phyloP scores from a whole-genome alignment of 2,888 invertebrate species.

The Coremacera marginata region DNA sequence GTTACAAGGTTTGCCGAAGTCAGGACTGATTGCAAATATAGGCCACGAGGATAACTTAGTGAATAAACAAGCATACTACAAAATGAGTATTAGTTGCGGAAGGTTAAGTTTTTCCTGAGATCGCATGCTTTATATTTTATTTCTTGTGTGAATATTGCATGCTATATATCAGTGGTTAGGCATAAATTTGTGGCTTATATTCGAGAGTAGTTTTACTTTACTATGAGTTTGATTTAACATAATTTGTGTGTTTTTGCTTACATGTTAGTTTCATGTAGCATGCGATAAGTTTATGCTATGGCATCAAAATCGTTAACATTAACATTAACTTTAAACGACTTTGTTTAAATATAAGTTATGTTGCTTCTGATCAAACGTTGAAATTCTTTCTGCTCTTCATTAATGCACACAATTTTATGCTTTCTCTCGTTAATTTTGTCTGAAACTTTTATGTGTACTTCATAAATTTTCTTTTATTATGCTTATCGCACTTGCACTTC shows the following conservation, averaged over 20 bases:
- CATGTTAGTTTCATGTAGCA: background rate
- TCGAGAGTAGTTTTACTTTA: no score
- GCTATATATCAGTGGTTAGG: background rate
- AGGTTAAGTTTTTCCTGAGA: background rate
- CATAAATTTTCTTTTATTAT: background rate
- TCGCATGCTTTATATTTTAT: background rate
- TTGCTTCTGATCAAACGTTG: no score
- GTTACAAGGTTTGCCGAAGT: background rate
- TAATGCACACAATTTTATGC: no score
- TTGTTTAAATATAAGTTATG: no score
- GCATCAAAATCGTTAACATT: no score
- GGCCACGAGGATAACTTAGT: background rate
- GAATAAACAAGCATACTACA: background rate
- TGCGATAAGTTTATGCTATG: no score
- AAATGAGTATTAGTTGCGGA: slow-evolving; percentile 9
- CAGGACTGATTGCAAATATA: slow-evolving; percentile 7
- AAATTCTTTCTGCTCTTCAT: no score
- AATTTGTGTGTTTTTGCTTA: background rate
- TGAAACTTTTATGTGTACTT: background rate
- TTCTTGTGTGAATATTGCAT: background rate
- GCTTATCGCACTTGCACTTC: background rate
- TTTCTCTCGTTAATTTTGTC: no score
- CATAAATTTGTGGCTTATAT: no score
- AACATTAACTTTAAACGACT: no score
- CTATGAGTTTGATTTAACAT: background rate